A percentile compares a stretch with the other conserved stretches of the same genome.
These are phyloP conservation scores for Cassiopea xamachana DNA, from an alignment of 30 jellyfish, hydroid and myxozoan genomes.

Conservation along the genomic window DNA sequence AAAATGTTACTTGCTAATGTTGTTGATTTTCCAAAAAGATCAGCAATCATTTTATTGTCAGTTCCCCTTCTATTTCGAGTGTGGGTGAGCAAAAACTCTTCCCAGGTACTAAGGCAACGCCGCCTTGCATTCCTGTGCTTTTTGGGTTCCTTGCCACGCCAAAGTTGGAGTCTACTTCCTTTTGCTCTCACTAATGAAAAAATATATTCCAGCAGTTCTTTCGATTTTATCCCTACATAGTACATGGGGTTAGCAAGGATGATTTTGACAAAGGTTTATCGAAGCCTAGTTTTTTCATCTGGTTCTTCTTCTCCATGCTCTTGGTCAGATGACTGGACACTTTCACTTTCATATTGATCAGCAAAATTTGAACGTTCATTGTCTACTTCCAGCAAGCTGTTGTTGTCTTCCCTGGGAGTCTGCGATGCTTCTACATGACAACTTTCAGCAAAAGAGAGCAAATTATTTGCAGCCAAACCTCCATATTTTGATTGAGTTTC, in stretches of 20 bases:
- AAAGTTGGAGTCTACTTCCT: conserved; percentile 19
- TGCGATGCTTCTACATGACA: too few species aligned
- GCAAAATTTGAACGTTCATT: too few species aligned
- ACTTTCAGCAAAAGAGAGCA: too few species aligned
- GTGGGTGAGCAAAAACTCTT: conserved; percentile 34
- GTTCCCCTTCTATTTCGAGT: conserved; percentile 33
- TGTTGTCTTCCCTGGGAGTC: too few species aligned
- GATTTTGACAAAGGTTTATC: background rate
- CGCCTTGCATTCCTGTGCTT: background rate
- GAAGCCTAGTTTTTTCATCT: background rate
- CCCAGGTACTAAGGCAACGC: conserved; percentile 37
- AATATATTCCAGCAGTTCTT: conserved; percentile 8
- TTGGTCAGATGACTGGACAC: background rate
- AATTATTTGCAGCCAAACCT: too few species aligned
- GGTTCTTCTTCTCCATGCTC: background rate
- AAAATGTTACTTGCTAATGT: conserved; percentile 26
- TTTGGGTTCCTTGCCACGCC: background rate
- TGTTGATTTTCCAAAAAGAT: conserved; percentile 18
- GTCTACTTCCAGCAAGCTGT: too few species aligned
- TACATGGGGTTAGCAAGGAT: conserved; percentile 18
- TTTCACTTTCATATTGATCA: too few species aligned
- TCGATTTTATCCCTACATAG: conserved; percentile 28
- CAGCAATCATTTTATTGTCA: conserved; percentile 39
- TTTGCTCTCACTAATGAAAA: conserved; percentile 15
- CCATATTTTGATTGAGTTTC: too few species aligned